A percentile compares a stretch with the other conserved stretches of the same genome.
Conservation (phyloP, 1,140 invertebrate genomes). For the Lepidurus arcticus region DNA sequence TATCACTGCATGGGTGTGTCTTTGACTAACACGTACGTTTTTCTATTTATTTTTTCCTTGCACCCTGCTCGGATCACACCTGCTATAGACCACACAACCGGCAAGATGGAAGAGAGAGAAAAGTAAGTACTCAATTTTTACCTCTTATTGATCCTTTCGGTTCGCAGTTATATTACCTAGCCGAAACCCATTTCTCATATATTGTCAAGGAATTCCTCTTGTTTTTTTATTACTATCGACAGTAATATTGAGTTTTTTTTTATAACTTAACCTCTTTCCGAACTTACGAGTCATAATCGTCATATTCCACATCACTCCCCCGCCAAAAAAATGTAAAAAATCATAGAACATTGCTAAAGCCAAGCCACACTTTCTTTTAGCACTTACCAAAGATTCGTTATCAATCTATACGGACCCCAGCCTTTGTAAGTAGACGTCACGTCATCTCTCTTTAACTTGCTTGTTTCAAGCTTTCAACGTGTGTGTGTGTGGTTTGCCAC, state of each 20-base stretch:
- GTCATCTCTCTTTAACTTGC: neutral
- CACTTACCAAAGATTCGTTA: conserved; percentile 43
- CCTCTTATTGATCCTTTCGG: conserved; percentile 28
- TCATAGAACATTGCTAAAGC: conserved; percentile 25
- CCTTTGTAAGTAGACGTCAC: conserved; percentile 41
- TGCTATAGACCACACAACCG: conserved; percentile 63
- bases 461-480: neutral
- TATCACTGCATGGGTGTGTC: conserved; percentile 30
- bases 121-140: conserved; percentile 60
- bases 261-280: neutral
- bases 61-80: conserved; percentile 34
- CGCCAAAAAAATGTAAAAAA: neutral
- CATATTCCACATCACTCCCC: neutral
- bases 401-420: conserved; percentile 44
- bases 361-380: conserved; percentile 39
- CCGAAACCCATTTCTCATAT: neutral
- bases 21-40: conserved; percentile 34
- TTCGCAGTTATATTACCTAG: conserved; percentile 7
- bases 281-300: neutral
- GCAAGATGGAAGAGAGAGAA: conserved; percentile 72
- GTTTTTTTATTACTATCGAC: neutral
- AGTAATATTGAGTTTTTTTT: neutral
- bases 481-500: neutral
- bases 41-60: conserved; percentile 33
- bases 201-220: neutral